A percentile compares a stretch with the other conserved stretches of the same genome.
Conservation (phyloP, 2,113 vertebrate species). For the Gulo gulo region DNA sequence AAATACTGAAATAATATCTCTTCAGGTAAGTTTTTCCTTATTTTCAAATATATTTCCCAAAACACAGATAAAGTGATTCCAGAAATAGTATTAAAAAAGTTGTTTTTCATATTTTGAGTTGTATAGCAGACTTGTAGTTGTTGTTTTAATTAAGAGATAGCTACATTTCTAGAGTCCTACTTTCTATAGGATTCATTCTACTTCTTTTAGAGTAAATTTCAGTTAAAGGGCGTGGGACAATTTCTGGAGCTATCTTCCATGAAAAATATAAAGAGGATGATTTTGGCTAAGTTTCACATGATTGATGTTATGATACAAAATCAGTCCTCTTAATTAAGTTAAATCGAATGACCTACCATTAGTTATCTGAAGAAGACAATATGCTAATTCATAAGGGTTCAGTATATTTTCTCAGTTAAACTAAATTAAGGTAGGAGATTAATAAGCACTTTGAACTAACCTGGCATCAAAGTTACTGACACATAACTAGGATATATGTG, state of each 20-base stretch:
- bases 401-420: not conserved
- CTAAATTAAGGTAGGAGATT: not conserved
- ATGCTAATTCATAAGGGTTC: not conserved
- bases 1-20: not conserved
- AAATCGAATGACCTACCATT: not conserved
- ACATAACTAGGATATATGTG: not conserved
- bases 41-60: not conserved
- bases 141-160: not conserved
- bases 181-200: not conserved
- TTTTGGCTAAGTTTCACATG: not conserved
- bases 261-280: slow-evolving; percentile 25
- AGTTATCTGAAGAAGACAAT: not conserved
- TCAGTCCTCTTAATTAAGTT: not conserved
- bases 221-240: rapidly evolving
- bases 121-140: not conserved
- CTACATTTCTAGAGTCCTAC: not conserved
- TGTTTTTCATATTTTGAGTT: not conserved
- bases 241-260: not conserved
- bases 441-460: not conserved
- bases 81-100: not conserved
- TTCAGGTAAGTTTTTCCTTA: not conserved
- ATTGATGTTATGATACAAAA: not conserved
- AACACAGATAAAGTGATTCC: not conserved
- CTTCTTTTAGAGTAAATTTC: not conserved
- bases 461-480: not conserved